phyloP scores from a whole-genome alignment of 2,113 vertebrate genomes.

The Campylomormyrus numenius region DNA sequence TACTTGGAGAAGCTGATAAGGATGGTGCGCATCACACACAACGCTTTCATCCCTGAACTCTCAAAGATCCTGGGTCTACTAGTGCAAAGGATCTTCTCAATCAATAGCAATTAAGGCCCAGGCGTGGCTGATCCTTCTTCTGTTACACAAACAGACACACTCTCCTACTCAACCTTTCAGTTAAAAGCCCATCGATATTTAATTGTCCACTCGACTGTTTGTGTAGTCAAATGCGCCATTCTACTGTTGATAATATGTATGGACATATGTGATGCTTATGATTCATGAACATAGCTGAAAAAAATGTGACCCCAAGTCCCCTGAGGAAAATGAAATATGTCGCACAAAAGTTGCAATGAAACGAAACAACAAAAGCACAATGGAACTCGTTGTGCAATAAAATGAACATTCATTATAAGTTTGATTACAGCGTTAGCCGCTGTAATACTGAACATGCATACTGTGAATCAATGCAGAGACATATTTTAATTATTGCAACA shows the following conservation, averaged over 20 bases:
- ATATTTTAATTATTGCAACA: slow-evolving; percentile 32
- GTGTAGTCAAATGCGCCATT: neutral
- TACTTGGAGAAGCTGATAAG: neutral
- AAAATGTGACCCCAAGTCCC: neutral
- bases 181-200: slow-evolving; percentile 21
- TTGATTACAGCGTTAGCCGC: slow-evolving; percentile 36
- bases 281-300: neutral
- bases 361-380: neutral
- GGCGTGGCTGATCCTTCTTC: slow-evolving; percentile 16
- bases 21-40: neutral
- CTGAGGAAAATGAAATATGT: neutral
- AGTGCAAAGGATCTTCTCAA: slow-evolving; percentile 28
- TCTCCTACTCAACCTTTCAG: slow-evolving; percentile 27
- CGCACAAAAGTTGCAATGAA: neutral
- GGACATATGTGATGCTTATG: slow-evolving; percentile 6
- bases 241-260: neutral
- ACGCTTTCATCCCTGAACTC: slow-evolving; percentile 35
- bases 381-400: slow-evolving; percentile 6
- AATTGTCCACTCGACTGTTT: neutral
- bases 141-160: slow-evolving; percentile 14
- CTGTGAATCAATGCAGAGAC: slow-evolving; percentile 27
- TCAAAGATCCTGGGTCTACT: slow-evolving; percentile 34
- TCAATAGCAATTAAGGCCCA: slow-evolving; percentile 50
- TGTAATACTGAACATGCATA: slow-evolving; percentile 24
- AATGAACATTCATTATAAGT: slow-evolving; percentile 31